phyloP scores from a whole-genome alignment of 2,113 vertebrate species.

The Camelus dromedarius region DNA sequence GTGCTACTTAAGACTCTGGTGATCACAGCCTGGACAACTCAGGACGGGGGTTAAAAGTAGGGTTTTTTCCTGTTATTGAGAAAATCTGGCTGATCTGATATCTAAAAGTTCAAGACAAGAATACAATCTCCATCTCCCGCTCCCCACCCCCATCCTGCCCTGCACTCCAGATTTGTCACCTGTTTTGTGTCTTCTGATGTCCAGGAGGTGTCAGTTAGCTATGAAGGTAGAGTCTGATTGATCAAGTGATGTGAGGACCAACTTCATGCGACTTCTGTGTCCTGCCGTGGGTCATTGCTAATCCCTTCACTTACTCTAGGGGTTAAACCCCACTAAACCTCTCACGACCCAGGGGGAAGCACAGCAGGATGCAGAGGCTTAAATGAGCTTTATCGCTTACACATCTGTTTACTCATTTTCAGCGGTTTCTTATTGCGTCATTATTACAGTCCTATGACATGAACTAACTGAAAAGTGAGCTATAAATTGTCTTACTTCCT shows the following conservation, averaged over 20 bases:
- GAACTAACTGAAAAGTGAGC: conserved; percentile 13
- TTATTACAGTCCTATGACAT: not conserved
- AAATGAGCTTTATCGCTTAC: not conserved
- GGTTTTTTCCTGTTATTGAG: not conserved
- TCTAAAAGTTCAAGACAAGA: not conserved
- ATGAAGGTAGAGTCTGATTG: not conserved
- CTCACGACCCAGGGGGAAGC: not conserved
- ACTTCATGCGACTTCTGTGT: not conserved
- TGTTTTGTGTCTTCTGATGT: not conserved
- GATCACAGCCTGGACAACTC: not conserved
- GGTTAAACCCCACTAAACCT: not conserved
- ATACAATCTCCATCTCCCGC: not conserved
- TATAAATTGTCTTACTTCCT: not conserved
- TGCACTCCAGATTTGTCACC: not conserved
- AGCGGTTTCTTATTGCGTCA: not conserved
- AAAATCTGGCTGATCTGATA: not conserved
- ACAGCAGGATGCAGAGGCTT: not conserved
- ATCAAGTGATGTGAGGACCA: not conserved
- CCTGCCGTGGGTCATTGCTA: not conserved
- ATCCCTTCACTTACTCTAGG: not conserved
- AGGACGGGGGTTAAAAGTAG: not conserved
- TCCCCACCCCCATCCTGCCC: not conserved
- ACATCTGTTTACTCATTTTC: not conserved
- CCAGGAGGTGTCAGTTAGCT: not conserved
- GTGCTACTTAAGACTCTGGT: not conserved